Percentiles rank a stretch among this genome's conserved stretches.
Conservation (phyloP, 2,797 vertebrate species). For the Dicrostonyx torquatus region DNA sequence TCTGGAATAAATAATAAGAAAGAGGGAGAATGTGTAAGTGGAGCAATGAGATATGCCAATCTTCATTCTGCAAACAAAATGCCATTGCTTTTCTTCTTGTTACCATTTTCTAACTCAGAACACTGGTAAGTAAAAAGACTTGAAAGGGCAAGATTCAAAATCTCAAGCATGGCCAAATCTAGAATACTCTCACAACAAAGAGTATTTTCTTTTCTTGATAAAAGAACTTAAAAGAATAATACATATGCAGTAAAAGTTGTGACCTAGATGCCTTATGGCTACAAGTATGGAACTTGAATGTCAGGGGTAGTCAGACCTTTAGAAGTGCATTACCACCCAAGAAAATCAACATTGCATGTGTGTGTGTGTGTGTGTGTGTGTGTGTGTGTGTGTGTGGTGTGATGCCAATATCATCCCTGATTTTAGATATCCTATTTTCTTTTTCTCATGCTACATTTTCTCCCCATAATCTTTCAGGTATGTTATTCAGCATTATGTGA, state of each 20-base stretch:
- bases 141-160: constrained; percentile 9
- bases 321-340: not conserved
- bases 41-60: not conserved
- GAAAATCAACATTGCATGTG: not conserved
- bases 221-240: not conserved
- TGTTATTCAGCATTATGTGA: not conserved
- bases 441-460: not conserved
- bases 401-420: not conserved
- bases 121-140: not conserved
- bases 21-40: not conserved
- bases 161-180: not conserved
- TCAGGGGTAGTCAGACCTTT: not conserved
- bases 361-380: not conserved
- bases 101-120: not conserved
- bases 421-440: not conserved
- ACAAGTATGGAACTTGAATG: not conserved
- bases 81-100: not conserved
- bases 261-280: not conserved
- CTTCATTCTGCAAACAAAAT: not conserved
- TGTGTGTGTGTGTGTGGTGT: not conserved
- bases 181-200: constrained; percentile 40
- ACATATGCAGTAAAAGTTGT: not conserved
- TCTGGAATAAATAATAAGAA: not conserved
- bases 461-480: not conserved
- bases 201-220: not conserved